Percentiles rank a stretch among this genome's conserved stretches.
Evolutionary conservation across 2,888 invertebrate genomes (phyloP).

Genomic region (Melitaea athalia): DNA sequence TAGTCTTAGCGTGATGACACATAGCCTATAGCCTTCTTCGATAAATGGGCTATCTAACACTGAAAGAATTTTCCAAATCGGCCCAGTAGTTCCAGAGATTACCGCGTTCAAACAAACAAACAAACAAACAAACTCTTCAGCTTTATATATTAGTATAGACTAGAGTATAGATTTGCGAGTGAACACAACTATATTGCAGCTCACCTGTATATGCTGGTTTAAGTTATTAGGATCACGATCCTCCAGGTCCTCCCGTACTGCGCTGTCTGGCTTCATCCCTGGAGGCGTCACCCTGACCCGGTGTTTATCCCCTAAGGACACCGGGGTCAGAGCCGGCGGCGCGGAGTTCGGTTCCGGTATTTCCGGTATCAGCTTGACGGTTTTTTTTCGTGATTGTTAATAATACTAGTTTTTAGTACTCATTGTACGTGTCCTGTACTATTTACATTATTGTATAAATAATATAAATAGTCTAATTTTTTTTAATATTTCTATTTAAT

Average conservation of each 20-base stretch:
- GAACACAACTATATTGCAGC: no score
- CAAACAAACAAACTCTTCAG: no score
- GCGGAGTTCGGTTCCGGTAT: constrained; percentile 53
- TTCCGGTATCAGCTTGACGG: constrained; percentile 55
- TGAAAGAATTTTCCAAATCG: no score
- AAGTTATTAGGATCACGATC: constrained; percentile 87
- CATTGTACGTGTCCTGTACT: background rate
- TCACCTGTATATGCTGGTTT: constrained; percentile 87
- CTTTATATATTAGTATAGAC: no score
- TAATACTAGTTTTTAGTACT: background rate
- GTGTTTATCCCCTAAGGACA: constrained; percentile 51
- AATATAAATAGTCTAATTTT: no score
- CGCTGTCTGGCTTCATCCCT: constrained; percentile 66
- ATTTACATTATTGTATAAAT: background rate
- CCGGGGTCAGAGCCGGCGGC: constrained; percentile 40
- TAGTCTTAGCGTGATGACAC: no score
- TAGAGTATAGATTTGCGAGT: no score
- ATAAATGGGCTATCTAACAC: no score
- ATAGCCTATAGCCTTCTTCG: no score
- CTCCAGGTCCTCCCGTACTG: constrained; percentile 79
- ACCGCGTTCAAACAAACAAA: no score
- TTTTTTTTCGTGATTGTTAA: background rate
- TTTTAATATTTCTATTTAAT: background rate
- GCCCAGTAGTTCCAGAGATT: no score
- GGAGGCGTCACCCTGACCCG: constrained; percentile 49